Evolutionary conservation across 2,888 invertebrate species (phyloP), one percentile per base, ranked within the genome.

Genomic region (Tenodera sinensis): DNA sequence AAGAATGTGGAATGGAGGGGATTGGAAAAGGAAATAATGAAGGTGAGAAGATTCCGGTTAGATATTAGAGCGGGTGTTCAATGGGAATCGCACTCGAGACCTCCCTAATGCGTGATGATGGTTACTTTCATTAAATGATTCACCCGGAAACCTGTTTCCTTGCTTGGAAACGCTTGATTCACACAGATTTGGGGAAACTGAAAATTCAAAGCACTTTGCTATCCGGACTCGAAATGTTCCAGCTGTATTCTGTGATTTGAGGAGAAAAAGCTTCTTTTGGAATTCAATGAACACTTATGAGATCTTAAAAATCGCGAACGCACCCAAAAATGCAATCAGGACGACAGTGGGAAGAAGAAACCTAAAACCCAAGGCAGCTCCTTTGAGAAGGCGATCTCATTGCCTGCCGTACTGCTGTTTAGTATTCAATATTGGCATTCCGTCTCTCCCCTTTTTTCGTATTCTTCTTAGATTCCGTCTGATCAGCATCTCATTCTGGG

Each of bases 401-500:
- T 89, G 88, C 89, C 85, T 83, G 54, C 54, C 54, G 71, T 25
- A 87, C 88, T 88, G 82, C 89, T 89, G 89, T 90, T 90, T 89
- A 89, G 90, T 91, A 90, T 90, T 90, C 91, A 90, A 90, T 90
- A 90, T 90, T 86, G 89, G 90, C 90, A 89, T 90, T 89, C 89
- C 89, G 88, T 87, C 88, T 83, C 88, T 85, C 42, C 84, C 89
- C 88, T 71, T 88, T 84, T 88, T 88, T 86, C 90, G 87, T 90
- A 89, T 90, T 90, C 90, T 89, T 90, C 88, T 89, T 88, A 85
- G 89, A 87, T 89, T 90, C 90, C 85, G 87, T 89, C 90, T 89
- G 90, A 90, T 90, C 90, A 90, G 90, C 89, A 90, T 90, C 90
- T 90, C 90, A 90, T 90, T 90, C 89, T 54, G 28, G 88, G 89